Base-by-base conservation (phyloP, 2,888 invertebrate species). In the Synergus gifuensis region DNA sequence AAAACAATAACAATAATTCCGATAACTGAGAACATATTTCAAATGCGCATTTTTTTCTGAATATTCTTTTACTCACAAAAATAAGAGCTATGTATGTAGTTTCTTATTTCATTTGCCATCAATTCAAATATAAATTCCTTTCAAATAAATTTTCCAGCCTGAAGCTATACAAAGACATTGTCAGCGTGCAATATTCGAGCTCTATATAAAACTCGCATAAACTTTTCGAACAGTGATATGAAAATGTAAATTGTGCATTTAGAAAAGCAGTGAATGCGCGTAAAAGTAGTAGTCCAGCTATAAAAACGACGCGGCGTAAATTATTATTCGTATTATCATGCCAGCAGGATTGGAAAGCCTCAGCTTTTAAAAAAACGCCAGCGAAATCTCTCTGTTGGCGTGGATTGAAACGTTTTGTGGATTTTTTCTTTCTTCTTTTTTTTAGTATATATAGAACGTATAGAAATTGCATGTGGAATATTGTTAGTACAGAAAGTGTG, bases 221-320 rank as follows among this genome's bases (percentile, higher is more conserved):
- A 73, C 49, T 73, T 73, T 73, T 36, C 54, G 73, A 73, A 73
- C 49, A n/a, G n/a, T 73, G 73, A 73, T 54, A 73, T 73, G 36
- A 73, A 73, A 54, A 73, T 73, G 73, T 73, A 73, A 73, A 73
- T 73, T 73, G 54, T 73, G 49, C 73, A 73, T 73, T 73, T 73
- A 73, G 54, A 73, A 73, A 73, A 73, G 73, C 54, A 73, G 73
- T 54, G 73, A 73, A 73, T 73, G 49, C 18, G 54, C 73, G 49
- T 36, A 54, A 73, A 73, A 54, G 73, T 54, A 54, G 73, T 54
- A 54, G 49, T 73, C 36, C 16, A 36, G 36, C 73, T 73, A 54
- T 73, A 73, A 54, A 73, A 73, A 73, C 54, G 49, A 73, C 54
- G 73, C n/a, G 49, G 49, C 73, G 73, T 73, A 54, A 73, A 73